Conservation (phyloP, 2,797 vertebrate species). For the Leptodactylus fallax region DNA sequence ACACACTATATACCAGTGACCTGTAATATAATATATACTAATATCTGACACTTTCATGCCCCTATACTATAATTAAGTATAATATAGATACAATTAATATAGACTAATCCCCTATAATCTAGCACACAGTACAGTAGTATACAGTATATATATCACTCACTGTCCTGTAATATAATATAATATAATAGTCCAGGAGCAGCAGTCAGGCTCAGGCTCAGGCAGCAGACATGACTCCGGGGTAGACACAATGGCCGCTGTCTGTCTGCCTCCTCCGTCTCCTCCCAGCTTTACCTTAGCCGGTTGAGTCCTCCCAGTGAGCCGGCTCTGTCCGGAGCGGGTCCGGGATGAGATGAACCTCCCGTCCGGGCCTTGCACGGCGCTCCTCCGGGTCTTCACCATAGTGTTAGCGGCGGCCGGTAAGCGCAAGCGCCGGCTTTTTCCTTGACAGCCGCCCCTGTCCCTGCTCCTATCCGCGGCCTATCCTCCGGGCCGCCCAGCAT, state of each 20-base stretch:
- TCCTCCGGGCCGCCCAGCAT: conserved; percentile 22
- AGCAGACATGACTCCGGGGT: no score
- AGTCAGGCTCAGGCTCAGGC: no score
- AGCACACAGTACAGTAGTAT: neutral
- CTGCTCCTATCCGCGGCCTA: conserved; percentile 1
- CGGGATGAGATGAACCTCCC: conserved; percentile 79
- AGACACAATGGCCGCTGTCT: conserved; percentile 6
- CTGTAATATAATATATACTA: neutral
- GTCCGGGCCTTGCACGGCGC: conserved; percentile 78
- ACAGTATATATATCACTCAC: neutral
- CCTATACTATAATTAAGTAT: neutral
- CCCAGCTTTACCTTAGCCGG: conserved; percentile 11
- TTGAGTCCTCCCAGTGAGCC: conserved; percentile 38
- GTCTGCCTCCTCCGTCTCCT: neutral
- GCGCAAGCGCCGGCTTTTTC: neutral
- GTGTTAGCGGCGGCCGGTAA: conserved; percentile 58
- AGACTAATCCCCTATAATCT: neutral
- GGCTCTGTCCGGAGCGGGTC: conserved; percentile 78
- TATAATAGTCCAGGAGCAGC: neutral
- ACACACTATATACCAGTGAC: neutral
- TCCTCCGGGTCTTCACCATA: conserved; percentile 96
- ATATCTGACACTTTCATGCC: neutral
- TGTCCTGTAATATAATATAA: neutral
- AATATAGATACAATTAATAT: no score
- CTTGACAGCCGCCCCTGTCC: neutral